Evolutionary conservation across 2,888 invertebrate species (phyloP).

Genomic region (Coelogynopora nodosa): DNA sequence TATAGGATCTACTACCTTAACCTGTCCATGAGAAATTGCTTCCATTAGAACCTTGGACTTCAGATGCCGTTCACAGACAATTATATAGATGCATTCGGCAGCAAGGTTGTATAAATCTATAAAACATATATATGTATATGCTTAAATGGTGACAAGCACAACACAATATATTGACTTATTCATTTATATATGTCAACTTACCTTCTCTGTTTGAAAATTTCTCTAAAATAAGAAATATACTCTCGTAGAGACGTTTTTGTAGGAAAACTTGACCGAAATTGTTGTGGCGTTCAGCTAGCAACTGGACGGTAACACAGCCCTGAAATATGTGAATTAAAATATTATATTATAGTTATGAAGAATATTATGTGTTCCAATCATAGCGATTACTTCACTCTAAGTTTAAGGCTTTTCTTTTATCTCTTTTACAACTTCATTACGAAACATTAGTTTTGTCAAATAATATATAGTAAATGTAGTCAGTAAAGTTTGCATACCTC

Average conservation of each 20-base stretch:
- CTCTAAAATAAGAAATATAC: background rate
- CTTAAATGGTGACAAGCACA: background rate
- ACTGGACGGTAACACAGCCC: background rate
- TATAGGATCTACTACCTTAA: background rate
- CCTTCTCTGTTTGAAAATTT: background rate
- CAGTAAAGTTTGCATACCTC: too few relatives aligned
- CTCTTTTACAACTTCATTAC: too few relatives aligned
- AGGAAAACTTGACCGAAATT: background rate
- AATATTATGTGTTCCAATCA: too few relatives aligned
- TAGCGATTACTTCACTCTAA: too few relatives aligned
- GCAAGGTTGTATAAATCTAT: background rate
- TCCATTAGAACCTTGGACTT: background rate
- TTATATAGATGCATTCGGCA: slow-evolving; percentile 1
- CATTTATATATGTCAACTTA: background rate
- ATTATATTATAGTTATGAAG: too few relatives aligned
- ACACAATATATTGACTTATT: background rate
- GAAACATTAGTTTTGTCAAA: too few relatives aligned
- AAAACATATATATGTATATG: background rate
- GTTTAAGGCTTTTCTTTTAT: too few relatives aligned
- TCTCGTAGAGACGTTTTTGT: background rate
- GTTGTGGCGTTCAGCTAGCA: slow-evolving; percentile 3
- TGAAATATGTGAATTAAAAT: too few relatives aligned
- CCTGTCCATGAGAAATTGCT: background rate
- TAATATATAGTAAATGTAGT: too few relatives aligned
- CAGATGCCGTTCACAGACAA: slow-evolving; percentile 18